Base-by-base conservation (phyloP, 2,113 vertebrate genomes). In the Lasiurus cinereus region DNA sequence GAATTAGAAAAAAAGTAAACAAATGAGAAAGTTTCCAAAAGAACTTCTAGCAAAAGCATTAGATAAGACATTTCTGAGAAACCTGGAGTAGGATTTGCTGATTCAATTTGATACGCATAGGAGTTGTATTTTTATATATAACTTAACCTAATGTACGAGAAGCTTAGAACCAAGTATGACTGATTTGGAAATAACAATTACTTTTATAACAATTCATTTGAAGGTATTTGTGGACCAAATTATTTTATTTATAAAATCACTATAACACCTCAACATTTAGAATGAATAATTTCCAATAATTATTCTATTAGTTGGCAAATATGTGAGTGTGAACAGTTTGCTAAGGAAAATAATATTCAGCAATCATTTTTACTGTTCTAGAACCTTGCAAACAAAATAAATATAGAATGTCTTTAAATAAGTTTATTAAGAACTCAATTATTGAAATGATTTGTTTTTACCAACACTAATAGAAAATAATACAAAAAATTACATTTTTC, bases 191-290 rank as follows among this genome's bases (percentile, higher is more conserved):
- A 54, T 77, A 91, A 86, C 87, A 66, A 59, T 92, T 24, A 72
- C 22, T 79, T 52, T 97, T 94, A 85, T 76, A 91, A 56, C 1
- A 69, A 67, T 24, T 7, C 10, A 21, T 84, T 76, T 80, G 50
- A 72, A 85, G 70, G 31, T 48, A 77, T 43, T 88, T 92, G 88
- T 56, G 92, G 50, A 77, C 67, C 67, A 91, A 24, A 89, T 22
- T 80, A 84, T 27, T 36, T 94, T 79, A 91, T n/a, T 93, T 96
- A 77, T 84, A 91, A 84, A 94, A 88, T 87, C 59, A 88, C 79
- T 33, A 56, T 15, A 93, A 22, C 2, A 48, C 43, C 73, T 96
- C 7, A 91, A 85, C 72, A 67, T 2, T 2, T 90, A 94, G 92
- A n/a, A 67, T 89, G 22, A 21, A n/a, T 67, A 90, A 33, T 29